Conservation (phyloP, 2,888 invertebrate genomes). For the Drosophila barbarae region DNA sequence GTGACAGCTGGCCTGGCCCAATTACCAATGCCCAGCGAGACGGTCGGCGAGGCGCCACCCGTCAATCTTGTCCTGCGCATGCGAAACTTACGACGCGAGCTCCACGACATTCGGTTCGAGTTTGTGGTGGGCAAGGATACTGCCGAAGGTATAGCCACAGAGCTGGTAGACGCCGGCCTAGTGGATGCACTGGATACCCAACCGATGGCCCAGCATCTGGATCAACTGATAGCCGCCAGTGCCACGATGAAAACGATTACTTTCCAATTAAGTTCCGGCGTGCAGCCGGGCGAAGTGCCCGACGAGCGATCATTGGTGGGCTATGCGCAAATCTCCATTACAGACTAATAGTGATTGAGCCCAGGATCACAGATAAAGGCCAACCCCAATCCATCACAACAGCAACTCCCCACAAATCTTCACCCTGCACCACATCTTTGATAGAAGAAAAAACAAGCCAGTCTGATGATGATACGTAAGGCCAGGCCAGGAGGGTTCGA, state of each 20-base stretch:
- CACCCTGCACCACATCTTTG: slow-evolving; percentile 20
- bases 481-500: slow-evolving; percentile 26
- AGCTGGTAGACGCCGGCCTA: slow-evolving; percentile 96
- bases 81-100: slow-evolving; percentile 92
- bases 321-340: slow-evolving; percentile 97
- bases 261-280: slow-evolving; percentile 90
- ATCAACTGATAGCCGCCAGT: slow-evolving; percentile 90
- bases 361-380: slow-evolving; percentile 16
- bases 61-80: slow-evolving; percentile 93
- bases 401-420: slow-evolving; percentile 15
- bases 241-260: slow-evolving; percentile 87
- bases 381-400: slow-evolving; percentile 32
- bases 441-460: slow-evolving; percentile 15
- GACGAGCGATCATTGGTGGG: slow-evolving; percentile 98
- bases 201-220: slow-evolving; percentile 95
- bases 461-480: slow-evolving; percentile 45
- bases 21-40: slow-evolving; percentile 56
- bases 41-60: slow-evolving; percentile 78
- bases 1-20: slow-evolving; percentile 61
- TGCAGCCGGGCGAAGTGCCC: slow-evolving; percentile 87
- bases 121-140: slow-evolving; percentile 94
- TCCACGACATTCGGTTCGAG: slow-evolving; percentile 99
- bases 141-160: slow-evolving; percentile 95
- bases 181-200: slow-evolving; percentile 94
- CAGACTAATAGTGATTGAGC: slow-evolving; percentile 83